These are phyloP conservation scores for Sesia bembeciformis DNA, from an alignment of 2,888 invertebrate genomes.

Conservation along the genomic window DNA sequence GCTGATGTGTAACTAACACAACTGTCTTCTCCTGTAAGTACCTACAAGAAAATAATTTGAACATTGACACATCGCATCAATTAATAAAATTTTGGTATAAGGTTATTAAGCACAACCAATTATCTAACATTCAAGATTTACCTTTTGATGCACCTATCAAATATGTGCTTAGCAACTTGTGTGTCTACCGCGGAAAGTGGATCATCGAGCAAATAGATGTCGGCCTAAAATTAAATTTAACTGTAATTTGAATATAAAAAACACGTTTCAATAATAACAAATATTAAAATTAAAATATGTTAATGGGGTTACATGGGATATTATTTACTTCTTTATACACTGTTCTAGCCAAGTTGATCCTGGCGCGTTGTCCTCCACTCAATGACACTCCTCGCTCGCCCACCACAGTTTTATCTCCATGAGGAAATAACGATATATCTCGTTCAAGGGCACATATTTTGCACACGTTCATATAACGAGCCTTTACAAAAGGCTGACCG, in stretches of 20 bases:
- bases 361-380: conserved; percentile 87
- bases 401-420: conserved; percentile 87
- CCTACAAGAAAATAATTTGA: conserved; percentile 17
- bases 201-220: conserved; percentile 84
- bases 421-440: conserved; percentile 84
- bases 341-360: conserved; percentile 77
- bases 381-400: conserved; percentile 90
- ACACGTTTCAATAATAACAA: not conserved
- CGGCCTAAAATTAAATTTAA: conserved; percentile 59
- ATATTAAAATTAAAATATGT: not conserved
- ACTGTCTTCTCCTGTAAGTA: conserved; percentile 80
- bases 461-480: conserved; percentile 78
- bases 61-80: not conserved
- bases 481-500: conserved; percentile 78
- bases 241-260: not conserved
- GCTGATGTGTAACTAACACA: conserved; percentile 87
- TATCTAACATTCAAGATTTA: conserved; percentile 13
- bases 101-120: not conserved
- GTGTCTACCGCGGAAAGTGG: conserved; percentile 84
- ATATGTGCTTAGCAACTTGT: conserved; percentile 80
- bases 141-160: conserved; percentile 78
- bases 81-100: too few relatives aligned
- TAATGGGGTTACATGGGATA: not conserved
- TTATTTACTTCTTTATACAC: conserved; percentile 71
- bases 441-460: conserved; percentile 81